Evolutionary conservation across 2,113 vertebrate genomes (phyloP), one percentile per base, ranked within the genome.

Genomic region (Corynorhinus townsendii): DNA sequence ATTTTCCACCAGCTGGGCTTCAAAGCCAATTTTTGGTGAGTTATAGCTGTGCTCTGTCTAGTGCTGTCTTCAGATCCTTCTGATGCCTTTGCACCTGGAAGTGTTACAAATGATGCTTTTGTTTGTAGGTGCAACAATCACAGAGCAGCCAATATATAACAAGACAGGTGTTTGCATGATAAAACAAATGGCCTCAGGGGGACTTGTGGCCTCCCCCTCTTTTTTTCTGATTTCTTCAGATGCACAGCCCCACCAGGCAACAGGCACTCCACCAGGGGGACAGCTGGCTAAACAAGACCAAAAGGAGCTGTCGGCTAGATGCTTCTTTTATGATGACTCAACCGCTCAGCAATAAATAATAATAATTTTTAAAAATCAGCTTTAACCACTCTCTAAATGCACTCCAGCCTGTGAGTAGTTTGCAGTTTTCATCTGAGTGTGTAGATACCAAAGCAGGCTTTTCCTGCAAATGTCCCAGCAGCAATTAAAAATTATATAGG

Each of bases 151-250:
- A 1, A 35, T 89, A 92, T 72, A 54, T 87, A 97, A 93, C 91
- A 88, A 93, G 97, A 95, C 85, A 96, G 89, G 97, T 95, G 96
- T 89, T 91, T 93, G 90, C 52, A 45, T 81, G 87, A 91, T 91
- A 95, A 97, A 97, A 56, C 77, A 94, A 91, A 7, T 94, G 93
- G 68, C 77, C 81, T 87, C 93, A 8, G 28, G 35, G 84, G 49
- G 38, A 76, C 54, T 56, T 68, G 85, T 95, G 84, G 76, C 72
- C 72, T 83, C 84, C n/a, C 40, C 30, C 10, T 24, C 62, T 30
- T 81, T 43, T 43, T 43, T 77, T 30, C 73, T 85, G 52, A 76
- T 43, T 92, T 40, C 1, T 28, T 79, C 90, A 72, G 72, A 49
- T 66, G 22, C 52, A 54, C 5, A 5, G 1, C 33, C 28, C 15